Evolutionary conservation across 2,888 invertebrate species (phyloP).

Genomic region (Hemistola chrysoprasaria): DNA sequence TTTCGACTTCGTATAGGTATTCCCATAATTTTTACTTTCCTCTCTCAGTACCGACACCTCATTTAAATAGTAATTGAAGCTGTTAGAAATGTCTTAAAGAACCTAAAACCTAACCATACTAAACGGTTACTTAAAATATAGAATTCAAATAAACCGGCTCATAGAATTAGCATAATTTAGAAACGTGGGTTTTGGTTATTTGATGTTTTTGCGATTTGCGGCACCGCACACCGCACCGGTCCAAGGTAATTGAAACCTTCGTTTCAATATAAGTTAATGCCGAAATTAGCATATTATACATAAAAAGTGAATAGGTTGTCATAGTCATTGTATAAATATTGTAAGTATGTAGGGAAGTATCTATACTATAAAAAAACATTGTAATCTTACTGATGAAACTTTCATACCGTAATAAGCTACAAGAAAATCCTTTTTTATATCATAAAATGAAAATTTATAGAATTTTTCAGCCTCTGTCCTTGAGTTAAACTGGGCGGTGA

Average conservation of each 20-base stretch:
- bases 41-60: not conserved
- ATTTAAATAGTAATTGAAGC: slow-evolving; percentile 1
- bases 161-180: slow-evolving; percentile 28
- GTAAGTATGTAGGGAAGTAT: too few species aligned
- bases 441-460: too few species aligned
- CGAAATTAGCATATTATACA: slow-evolving; percentile 13
- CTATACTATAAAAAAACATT: too few species aligned
- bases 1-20: too few species aligned
- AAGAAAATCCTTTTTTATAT: too few species aligned
- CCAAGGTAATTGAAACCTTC: slow-evolving; percentile 22
- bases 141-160: slow-evolving; percentile 25
- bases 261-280: slow-evolving; percentile 4
- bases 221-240: slow-evolving; percentile 6
- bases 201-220: slow-evolving; percentile 25
- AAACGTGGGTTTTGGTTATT: slow-evolving; percentile 27
- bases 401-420: too few species aligned
- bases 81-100: slow-evolving; percentile 1
- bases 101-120: slow-evolving; percentile 2
- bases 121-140: slow-evolving; percentile 25
- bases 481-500: too few species aligned
- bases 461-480: too few species aligned
- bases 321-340: not conserved
- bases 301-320: slow-evolving; percentile 12
- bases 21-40: too few species aligned
- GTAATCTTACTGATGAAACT: too few species aligned